These are phyloP conservation scores for Puffinus mauretanicus DNA, from an alignment of 2,113 vertebrate genomes.

Conservation along the genomic window DNA sequence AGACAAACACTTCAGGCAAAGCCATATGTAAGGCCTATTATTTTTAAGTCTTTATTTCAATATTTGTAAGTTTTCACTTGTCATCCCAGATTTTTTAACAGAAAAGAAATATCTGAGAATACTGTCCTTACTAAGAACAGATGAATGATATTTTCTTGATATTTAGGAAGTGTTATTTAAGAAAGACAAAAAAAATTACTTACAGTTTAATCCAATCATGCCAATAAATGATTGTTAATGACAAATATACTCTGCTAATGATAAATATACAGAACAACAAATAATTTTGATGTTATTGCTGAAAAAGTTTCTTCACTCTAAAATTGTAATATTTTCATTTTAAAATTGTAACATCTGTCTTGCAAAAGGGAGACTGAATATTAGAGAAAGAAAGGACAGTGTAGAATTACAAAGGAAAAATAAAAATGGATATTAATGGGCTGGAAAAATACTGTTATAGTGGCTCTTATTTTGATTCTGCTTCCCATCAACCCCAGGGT, in stretches of 20 bases:
- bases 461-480: neutral
- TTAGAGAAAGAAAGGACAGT: neutral
- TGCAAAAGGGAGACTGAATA: neutral
- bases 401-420: neutral
- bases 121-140: neutral
- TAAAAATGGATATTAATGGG: neutral
- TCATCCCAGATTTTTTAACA: neutral
- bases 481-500: neutral
- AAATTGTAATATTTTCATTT: neutral
- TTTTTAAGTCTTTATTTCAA: neutral
- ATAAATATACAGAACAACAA: neutral
- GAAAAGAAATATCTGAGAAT: neutral
- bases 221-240: neutral
- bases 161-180: neutral
- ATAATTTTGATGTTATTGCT: neutral
- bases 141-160: neutral
- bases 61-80: neutral
- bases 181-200: neutral
- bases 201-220: neutral
- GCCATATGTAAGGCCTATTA: neutral
- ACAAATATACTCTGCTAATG: neutral
- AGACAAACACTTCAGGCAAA: neutral
- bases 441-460: neutral
- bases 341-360: neutral
- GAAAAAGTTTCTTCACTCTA: neutral